Evolutionary conservation across 2,888 invertebrate species (phyloP).

Genomic region (Cyclophora punctaria): DNA sequence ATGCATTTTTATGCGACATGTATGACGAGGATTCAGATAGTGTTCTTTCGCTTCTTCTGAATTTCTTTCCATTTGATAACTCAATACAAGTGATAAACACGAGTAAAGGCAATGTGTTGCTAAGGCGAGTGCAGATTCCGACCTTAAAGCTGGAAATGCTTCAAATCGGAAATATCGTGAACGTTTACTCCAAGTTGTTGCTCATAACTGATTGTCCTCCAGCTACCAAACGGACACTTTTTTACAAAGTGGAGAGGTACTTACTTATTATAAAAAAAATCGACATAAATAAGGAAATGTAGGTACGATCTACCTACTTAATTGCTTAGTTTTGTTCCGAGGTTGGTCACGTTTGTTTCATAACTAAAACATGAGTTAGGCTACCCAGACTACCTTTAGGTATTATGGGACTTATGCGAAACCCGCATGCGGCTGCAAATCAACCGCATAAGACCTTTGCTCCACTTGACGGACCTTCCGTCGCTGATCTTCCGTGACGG

Average conservation of each 20-base stretch:
- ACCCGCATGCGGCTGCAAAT: too few species aligned
- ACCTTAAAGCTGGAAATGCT: conserved; percentile 78
- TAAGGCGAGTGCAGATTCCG: conserved; percentile 79
- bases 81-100: conserved; percentile 85
- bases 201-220: conserved; percentile 82
- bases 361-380: too few species aligned
- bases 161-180: conserved; percentile 82
- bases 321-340: too few species aligned
- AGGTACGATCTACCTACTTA: neutral
- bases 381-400: too few species aligned
- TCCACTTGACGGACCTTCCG: too few species aligned
- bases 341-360: too few species aligned
- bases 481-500: too few species aligned
- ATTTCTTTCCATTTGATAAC: conserved; percentile 84
- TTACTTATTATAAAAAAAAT: neutral
- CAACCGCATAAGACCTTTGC: too few species aligned
- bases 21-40: conserved; percentile 84
- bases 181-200: conserved; percentile 82
- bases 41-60: conserved; percentile 80
- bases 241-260: conserved; percentile 78
- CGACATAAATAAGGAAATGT: too few species aligned
- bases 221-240: conserved; percentile 77
- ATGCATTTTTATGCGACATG: conserved; percentile 86
- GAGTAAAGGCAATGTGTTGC: conserved; percentile 73
- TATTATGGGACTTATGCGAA: too few species aligned